These are phyloP conservation scores for Trididemnum nubilum DNA, from an alignment of 23 tunicate species.

Conservation along the genomic window DNA sequence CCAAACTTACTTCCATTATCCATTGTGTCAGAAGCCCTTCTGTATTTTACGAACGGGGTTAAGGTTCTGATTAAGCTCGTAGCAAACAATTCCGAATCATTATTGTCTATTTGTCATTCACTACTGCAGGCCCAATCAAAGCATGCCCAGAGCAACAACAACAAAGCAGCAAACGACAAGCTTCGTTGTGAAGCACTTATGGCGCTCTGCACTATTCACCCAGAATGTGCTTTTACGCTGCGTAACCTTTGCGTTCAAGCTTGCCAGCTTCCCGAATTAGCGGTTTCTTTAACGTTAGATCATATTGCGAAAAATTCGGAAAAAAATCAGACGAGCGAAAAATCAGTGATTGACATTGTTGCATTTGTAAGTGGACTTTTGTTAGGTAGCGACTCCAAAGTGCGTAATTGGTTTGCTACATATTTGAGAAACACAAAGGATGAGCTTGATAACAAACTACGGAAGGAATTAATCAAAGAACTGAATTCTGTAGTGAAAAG, in stretches of 20 bases:
- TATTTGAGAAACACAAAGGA: slow-evolving; percentile 57
- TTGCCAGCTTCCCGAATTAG: slow-evolving; percentile 75
- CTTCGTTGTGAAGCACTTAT: slow-evolving; percentile 38
- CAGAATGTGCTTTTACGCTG: slow-evolving; percentile 33
- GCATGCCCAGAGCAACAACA: background rate
- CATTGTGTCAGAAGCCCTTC: slow-evolving; percentile 56
- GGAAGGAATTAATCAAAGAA: slow-evolving; percentile 55
- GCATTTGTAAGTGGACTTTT: slow-evolving; percentile 86
- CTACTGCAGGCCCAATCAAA: slow-evolving; percentile 29
- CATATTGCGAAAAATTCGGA: background rate
- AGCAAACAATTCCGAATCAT: slow-evolving; percentile 75
- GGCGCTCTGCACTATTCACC: slow-evolving; percentile 40
- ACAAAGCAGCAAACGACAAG: slow-evolving; percentile 15
- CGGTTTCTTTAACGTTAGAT: slow-evolving; percentile 55
- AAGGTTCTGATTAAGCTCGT: slow-evolving; percentile 61
- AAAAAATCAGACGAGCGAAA: background rate
- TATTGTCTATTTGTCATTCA: slow-evolving; percentile 47
- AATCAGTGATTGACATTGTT: slow-evolving; percentile 59
- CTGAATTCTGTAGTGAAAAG: slow-evolving; percentile 45
- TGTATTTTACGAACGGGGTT: slow-evolving; percentile 65
- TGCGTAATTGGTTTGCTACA: slow-evolving; percentile 79
- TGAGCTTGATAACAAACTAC: slow-evolving; percentile 32
- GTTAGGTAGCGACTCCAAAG: slow-evolving; percentile 78
- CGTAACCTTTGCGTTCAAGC: slow-evolving; percentile 55
- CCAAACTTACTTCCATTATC: slow-evolving; percentile 49